These are phyloP conservation scores for Gymnothorax javanicus DNA, from an alignment of 2,797 vertebrate genomes.

Conservation along the genomic window DNA sequence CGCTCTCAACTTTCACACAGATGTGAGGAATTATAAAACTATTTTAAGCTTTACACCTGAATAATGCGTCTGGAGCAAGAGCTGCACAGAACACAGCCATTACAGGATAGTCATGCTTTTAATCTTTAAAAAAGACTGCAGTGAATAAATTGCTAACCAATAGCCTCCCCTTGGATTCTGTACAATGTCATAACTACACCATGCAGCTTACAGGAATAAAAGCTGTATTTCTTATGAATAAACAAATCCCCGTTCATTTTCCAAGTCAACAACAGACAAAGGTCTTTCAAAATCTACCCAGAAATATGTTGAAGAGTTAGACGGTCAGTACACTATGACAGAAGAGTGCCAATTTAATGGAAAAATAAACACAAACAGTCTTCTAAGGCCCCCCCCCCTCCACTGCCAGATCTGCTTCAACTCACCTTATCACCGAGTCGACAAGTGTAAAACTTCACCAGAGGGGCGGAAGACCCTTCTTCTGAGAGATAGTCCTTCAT, in stretches of 20 bases:
- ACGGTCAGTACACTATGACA: neutral
- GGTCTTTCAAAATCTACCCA: neutral
- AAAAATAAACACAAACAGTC: no score
- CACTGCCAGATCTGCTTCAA: no score
- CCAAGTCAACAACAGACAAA: neutral
- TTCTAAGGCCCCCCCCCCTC: no score
- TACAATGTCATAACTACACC: constrained; percentile 2
- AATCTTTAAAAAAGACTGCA: constrained; percentile 72
- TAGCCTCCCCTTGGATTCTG: neutral
- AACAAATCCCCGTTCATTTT: neutral
- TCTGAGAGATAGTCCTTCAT: no score
- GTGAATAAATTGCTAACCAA: constrained; percentile 61
- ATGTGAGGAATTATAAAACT: constrained; percentile 77
- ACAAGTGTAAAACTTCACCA: no score
- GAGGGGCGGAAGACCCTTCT: no score
- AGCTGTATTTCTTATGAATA: constrained; percentile 4
- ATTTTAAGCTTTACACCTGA: constrained; percentile 73
- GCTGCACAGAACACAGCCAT: constrained; percentile 74
- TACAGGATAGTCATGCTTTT: constrained; percentile 75
- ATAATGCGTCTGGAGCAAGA: constrained; percentile 75
- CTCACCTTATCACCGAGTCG: no score
- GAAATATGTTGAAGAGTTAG: neutral
- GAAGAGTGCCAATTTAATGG: no score
- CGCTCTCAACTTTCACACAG: constrained; percentile 67
- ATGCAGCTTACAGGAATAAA: neutral